Conservation (phyloP, 2,113 vertebrate genomes). For the Todiramphus chloris region DNA sequence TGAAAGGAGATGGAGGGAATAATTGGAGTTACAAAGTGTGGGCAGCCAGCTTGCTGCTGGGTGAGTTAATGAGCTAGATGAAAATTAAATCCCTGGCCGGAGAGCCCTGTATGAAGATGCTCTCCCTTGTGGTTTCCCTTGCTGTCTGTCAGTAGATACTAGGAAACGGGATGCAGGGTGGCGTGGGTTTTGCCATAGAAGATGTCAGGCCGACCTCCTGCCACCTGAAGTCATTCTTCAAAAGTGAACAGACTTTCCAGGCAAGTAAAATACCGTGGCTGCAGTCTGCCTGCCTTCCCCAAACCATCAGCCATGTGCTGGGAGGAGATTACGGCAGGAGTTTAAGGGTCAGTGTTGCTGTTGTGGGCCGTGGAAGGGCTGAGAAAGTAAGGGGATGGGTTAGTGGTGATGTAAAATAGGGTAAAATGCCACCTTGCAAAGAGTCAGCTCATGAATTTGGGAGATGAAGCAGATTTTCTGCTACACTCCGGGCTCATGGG, state of each 20-base stretch:
- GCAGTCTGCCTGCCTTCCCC: background rate
- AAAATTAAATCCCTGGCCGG: background rate
- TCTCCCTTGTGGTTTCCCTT: background rate
- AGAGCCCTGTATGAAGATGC: background rate
- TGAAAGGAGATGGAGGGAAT: conserved; percentile 16
- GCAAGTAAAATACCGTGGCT: background rate
- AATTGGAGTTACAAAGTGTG: conserved; percentile 20
- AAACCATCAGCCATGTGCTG: fast-evolving
- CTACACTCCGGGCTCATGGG: background rate
- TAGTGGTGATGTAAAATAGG: background rate
- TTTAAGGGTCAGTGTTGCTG: background rate
- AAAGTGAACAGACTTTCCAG: background rate
- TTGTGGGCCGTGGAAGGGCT: background rate
- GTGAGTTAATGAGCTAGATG: conserved; percentile 32
- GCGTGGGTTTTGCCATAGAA: background rate
- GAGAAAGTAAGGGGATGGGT: background rate
- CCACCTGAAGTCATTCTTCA: background rate
- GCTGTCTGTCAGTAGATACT: background rate
- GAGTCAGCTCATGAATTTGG: background rate
- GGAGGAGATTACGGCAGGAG: background rate
- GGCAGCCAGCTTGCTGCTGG: conserved; percentile 14
- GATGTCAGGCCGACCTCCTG: background rate
- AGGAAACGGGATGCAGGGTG: background rate
- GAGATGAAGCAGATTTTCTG: background rate
- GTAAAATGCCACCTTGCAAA: background rate